These are phyloP conservation scores for Torymus tubicola DNA, from an alignment of 2,888 invertebrate species.

Conservation along the genomic window DNA sequence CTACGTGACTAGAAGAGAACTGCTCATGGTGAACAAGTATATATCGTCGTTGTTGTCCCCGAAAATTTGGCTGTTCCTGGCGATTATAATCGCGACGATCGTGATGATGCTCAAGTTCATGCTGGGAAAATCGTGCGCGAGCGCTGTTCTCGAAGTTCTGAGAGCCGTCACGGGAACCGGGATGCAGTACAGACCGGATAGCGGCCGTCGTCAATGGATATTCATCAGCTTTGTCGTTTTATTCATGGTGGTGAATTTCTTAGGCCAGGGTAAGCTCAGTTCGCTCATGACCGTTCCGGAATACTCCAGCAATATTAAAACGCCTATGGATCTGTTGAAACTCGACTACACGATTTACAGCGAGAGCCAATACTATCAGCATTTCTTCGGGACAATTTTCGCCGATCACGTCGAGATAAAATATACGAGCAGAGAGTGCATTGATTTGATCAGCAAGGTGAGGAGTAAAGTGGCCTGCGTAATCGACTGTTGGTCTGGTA, in stretches of 20 bases:
- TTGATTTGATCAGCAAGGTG: too few relatives aligned
- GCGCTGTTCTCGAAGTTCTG: not conserved
- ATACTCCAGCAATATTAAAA: not conserved
- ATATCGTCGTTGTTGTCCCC: not conserved
- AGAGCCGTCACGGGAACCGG: not conserved
- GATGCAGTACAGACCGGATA: not conserved
- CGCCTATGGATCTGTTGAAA: not conserved
- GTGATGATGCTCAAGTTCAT: not conserved
- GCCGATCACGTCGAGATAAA: not conserved
- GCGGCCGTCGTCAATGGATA: not conserved
- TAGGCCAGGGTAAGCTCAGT: conserved; percentile 26
- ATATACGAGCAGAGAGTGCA: not conserved
- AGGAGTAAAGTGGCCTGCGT: not conserved
- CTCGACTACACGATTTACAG: conserved; percentile 10
- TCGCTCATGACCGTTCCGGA: conserved; percentile 14
- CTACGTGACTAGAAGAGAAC: not conserved
- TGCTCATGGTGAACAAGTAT: not conserved
- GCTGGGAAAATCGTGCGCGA: not conserved
- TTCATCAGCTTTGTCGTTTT: not conserved
- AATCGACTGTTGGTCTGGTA: conserved; percentile 1
- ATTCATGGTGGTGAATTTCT: conserved; percentile 13
- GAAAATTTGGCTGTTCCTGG: not conserved
- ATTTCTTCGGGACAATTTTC: not conserved
- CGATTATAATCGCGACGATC: not conserved
- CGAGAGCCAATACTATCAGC: conserved; percentile 25